Evolutionary conservation across 1,140 invertebrate genomes (phyloP).

Genomic region (Bombus cullumanus): DNA sequence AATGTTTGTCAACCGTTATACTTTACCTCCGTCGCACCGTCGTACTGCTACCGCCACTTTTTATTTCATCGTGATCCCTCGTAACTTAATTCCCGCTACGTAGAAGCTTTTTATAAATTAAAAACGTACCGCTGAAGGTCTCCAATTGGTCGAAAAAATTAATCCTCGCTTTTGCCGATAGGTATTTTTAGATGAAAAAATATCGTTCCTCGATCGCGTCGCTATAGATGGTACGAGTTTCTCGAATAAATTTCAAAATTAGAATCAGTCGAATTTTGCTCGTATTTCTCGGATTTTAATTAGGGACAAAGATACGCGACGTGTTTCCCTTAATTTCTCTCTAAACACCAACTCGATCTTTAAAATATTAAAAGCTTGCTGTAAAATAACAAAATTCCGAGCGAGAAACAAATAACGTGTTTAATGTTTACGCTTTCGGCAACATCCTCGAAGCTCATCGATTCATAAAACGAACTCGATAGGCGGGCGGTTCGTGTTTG

Average conservation of each 20-base stretch:
- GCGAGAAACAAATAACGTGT: not conserved
- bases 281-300: too few relatives aligned
- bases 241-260: too few relatives aligned
- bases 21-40: not conserved
- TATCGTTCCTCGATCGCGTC: too few relatives aligned
- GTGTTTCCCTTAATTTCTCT: too few relatives aligned
- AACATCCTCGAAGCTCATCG: not conserved
- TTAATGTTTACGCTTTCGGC: constrained; percentile 24
- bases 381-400: not conserved
- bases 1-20: constrained; percentile 26
- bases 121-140: not conserved
- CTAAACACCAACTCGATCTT: too few relatives aligned
- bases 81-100: constrained; percentile 4
- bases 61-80: not conserved
- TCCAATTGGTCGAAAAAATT: not conserved
- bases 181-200: too few relatives aligned
- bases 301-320: too few relatives aligned
- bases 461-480: constrained; percentile 20
- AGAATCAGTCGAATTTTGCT: too few relatives aligned
- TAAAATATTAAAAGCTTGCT: not conserved
- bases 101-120: not conserved
- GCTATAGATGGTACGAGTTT: too few relatives aligned
- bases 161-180: too few relatives aligned
- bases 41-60: not conserved
- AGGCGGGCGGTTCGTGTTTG: not conserved